Evolutionary conservation across 1,140 invertebrate genomes (phyloP), one percentile per base, ranked within the genome.

Genomic region (Tribolium castaneum): DNA sequence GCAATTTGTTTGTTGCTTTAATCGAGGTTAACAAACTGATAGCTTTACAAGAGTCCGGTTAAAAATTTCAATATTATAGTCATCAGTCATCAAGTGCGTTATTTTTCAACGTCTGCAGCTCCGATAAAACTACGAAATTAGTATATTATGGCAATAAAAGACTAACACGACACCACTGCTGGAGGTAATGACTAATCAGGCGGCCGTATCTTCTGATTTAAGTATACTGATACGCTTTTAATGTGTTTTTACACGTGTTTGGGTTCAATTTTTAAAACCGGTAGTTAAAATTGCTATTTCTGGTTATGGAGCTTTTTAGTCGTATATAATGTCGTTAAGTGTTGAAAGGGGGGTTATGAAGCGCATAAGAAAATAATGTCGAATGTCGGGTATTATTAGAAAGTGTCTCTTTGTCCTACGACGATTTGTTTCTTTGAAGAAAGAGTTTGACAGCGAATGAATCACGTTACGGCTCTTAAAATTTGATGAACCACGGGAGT

Each of bases 231-330:
- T 66, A 66, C 59, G 59, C 25, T 66, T 66, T 66, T 66, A 66
- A 66, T 66, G 59, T 66, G 30, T 66, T 66, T 66, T 66, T 66
- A 66, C 59, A 66, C 59, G 59, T 66, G 59, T 66, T 66, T 66
- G 59, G 30, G 25, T 66, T 66, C 12, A 66, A 35, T 66, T 66
- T 66, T 66, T 66, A 66, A 66, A 66, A 35, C 59, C 59, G 30
- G 59, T 66, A 66, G 59, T 66, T 66, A 66, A 66, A 66, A 66
- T 59, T 14, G 30, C 14, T 66, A 66, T 66, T 66, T 66, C 59
- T 34, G 59, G 30, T 66, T 35, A 66, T 66, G 59, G 59, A 66
- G 59, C 59, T 66, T 66, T 66, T 66, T 66, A 66, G 30, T 66
- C 30, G 25, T n/a, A 66, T 14, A 14, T 35, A 59, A 59, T 66